A percentile compares a stretch with the other conserved stretches of the same genome.
These are phyloP conservation scores for Sylvia borin DNA, from an alignment of 2,797 vertebrate genomes.

Conservation along the genomic window DNA sequence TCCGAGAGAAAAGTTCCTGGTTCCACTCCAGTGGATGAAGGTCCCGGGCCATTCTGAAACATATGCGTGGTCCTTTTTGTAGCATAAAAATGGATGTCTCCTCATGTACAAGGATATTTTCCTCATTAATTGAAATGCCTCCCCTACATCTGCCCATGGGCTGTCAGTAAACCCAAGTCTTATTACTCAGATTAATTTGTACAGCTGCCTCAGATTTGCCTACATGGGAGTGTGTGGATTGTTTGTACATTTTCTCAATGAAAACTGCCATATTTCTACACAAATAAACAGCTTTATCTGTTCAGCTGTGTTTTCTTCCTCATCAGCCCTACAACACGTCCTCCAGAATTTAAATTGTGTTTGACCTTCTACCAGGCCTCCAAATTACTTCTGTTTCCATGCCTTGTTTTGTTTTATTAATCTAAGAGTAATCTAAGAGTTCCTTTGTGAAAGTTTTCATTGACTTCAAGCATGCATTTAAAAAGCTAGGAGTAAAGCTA, in stretches of 20 bases:
- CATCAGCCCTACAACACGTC: neutral
- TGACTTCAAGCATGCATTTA: neutral
- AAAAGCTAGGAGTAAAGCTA: neutral
- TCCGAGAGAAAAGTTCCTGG: neutral
- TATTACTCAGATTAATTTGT: constrained; percentile 51
- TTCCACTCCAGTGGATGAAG: neutral
- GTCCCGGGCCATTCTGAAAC: neutral
- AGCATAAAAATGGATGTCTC: neutral
- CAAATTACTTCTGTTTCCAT: neutral
- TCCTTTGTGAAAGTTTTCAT: neutral
- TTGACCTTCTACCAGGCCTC: neutral
- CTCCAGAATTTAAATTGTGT: neutral
- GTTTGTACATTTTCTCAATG: constrained; percentile 24
- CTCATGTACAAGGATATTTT: neutral
- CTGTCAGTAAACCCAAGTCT: neutral
- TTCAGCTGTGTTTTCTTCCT: neutral
- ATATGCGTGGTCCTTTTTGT: neutral
- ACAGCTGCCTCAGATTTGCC: constrained; percentile 24
- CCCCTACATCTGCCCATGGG: neutral
- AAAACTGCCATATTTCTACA: constrained; percentile 15
- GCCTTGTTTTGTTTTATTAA: neutral
- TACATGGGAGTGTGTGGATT: neutral
- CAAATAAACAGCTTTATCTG: neutral
- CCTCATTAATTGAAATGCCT: constrained; percentile 49
- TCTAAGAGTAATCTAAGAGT: neutral